These are phyloP conservation scores for Tyto alba DNA, from an alignment of 2,113 vertebrate genomes.

Conservation along the genomic window DNA sequence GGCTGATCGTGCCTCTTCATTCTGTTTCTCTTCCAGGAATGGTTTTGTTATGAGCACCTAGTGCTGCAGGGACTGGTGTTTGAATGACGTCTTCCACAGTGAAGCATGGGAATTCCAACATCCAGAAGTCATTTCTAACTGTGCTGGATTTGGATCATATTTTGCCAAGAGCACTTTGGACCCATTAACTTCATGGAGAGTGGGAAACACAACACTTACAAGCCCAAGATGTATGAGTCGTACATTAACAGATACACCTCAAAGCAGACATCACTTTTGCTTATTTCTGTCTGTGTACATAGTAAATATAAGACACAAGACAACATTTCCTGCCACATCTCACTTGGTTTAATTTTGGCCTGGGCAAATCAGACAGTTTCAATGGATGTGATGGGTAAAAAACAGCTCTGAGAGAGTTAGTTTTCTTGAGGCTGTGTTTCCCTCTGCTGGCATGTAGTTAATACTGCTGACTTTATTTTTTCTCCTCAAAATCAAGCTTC, in stretches of 20 bases:
- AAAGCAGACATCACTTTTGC: not conserved
- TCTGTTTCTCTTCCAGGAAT: not conserved
- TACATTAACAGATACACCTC: not conserved
- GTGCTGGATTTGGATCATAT: not conserved
- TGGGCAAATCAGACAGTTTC: not conserved
- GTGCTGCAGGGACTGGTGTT: not conserved
- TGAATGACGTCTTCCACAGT: not conserved
- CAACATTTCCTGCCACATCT: not conserved
- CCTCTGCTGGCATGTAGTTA: slow-evolving; percentile 38
- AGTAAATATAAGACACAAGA: not conserved
- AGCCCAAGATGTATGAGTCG: not conserved
- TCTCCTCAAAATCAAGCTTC: not conserved
- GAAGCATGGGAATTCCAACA: not conserved
- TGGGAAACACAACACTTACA: not conserved
- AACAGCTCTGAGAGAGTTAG: not conserved
- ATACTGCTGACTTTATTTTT: not conserved
- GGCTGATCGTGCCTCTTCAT: not conserved
- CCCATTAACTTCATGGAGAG: not conserved
- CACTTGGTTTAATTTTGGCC: not conserved
- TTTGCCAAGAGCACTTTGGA: not conserved
- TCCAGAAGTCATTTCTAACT: not conserved
- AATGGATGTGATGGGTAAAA: not conserved
- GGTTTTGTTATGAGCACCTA: not conserved
- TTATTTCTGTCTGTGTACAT: not conserved
- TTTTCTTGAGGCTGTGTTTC: slow-evolving; percentile 23